These are phyloP conservation scores for Melinaea menophilus DNA, from an alignment of 2,888 invertebrate species.

Conservation along the genomic window DNA sequence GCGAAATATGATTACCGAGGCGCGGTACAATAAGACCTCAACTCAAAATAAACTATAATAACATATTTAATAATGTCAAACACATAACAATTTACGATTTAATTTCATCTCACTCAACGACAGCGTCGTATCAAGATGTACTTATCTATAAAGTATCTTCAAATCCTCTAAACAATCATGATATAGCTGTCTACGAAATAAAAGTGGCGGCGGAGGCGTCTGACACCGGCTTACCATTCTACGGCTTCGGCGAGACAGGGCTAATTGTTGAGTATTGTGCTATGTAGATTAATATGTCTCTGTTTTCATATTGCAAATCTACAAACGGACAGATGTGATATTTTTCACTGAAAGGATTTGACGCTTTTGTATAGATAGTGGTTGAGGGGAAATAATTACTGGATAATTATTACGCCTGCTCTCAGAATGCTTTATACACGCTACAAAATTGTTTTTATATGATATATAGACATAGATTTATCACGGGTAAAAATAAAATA, in stretches of 20 bases:
- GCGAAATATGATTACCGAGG: too few relatives aligned
- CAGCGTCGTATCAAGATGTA: not conserved
- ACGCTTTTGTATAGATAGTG: slow-evolving; percentile 6
- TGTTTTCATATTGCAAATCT: slow-evolving; percentile 14
- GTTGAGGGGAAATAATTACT: slow-evolving; percentile 5
- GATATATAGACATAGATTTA: too few relatives aligned
- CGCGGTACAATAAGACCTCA: too few relatives aligned
- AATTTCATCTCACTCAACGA: too few relatives aligned
- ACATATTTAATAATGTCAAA: too few relatives aligned
- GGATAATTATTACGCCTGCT: not conserved
- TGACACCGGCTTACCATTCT: slow-evolving; percentile 65
- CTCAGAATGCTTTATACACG: not conserved
- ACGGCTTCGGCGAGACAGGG: slow-evolving; percentile 70
- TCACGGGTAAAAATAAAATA: slow-evolving; percentile 33
- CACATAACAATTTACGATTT: too few relatives aligned
- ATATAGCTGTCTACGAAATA: slow-evolving; percentile 49
- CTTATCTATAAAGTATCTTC: not conserved
- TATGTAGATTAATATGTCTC: slow-evolving; percentile 33
- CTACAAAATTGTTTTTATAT: too few relatives aligned
- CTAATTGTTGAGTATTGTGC: slow-evolving; percentile 61
- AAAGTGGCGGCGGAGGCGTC: slow-evolving; percentile 63
- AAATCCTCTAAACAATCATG: slow-evolving; percentile 3
- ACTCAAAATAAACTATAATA: too few relatives aligned
- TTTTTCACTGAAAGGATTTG: slow-evolving; percentile 4
- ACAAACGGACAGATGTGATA: slow-evolving; percentile 24